Conservation (phyloP, 2,888 invertebrate genomes). For the Sicus ferrugineus region DNA sequence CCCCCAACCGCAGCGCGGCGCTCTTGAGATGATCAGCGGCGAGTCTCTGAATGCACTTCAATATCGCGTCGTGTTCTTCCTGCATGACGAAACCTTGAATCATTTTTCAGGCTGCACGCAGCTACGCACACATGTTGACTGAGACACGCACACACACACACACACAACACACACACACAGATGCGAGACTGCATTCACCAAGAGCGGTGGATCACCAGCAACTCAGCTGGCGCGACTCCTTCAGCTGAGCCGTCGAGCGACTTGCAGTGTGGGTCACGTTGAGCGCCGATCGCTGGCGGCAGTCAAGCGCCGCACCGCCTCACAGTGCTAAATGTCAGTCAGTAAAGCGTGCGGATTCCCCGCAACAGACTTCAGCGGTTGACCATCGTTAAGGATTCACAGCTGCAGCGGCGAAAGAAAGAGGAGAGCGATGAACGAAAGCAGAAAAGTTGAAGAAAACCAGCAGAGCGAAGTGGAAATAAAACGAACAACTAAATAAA, state of each 20-base stretch:
- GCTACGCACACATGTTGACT: neutral
- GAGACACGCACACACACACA: constrained; percentile 14
- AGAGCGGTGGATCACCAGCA: no score
- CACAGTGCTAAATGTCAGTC: constrained; percentile 9
- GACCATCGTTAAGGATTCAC: constrained; percentile 16
- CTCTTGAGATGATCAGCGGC: neutral
- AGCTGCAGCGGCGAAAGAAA: neutral
- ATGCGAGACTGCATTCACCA: no score
- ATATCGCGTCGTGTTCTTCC: constrained; percentile 60
- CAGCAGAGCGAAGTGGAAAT: no score
- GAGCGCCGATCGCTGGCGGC: neutral
- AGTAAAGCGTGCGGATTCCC: neutral
- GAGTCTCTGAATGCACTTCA: constrained; percentile 44
- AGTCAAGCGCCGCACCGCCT: neutral
- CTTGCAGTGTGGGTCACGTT: constrained; percentile 1
- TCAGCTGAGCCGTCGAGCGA: neutral
- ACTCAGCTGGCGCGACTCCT: no score
- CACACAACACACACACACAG: no score
- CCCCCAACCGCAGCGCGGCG: neutral
- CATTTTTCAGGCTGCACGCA: constrained; percentile 49
- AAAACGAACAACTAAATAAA: no score
- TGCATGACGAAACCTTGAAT: constrained; percentile 66
- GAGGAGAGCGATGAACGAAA: neutral
- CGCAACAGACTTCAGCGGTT: constrained; percentile 18
- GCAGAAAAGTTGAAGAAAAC: no score